phyloP scores from a whole-genome alignment of 2,113 vertebrate genomes.

The Willisornis vidua region DNA sequence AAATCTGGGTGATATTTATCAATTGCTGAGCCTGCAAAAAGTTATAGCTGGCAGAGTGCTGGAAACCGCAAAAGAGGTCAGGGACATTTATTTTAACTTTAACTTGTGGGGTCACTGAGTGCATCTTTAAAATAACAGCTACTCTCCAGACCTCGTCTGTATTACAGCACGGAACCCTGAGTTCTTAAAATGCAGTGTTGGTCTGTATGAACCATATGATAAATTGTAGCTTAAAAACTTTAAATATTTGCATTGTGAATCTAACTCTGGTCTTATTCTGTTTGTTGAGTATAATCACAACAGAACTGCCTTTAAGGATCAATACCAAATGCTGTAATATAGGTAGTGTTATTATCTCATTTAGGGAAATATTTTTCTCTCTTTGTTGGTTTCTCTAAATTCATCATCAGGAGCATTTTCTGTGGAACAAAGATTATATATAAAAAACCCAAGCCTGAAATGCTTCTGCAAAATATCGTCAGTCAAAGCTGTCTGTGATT shows the following conservation, averaged over 20 bases:
- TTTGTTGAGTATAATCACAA: background rate
- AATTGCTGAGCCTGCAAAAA: background rate
- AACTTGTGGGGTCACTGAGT: background rate
- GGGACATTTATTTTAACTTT: background rate
- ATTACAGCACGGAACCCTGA: background rate
- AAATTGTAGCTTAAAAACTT: background rate
- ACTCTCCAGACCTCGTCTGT: background rate
- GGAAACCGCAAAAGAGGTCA: background rate
- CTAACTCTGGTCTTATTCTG: background rate
- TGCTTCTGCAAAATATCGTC: background rate
- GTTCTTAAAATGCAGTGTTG: background rate
- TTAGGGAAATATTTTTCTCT: background rate
- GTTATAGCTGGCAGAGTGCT: background rate
- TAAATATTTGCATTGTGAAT: background rate
- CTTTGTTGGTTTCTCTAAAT: background rate
- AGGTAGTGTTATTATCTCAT: background rate
- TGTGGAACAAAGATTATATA: background rate
- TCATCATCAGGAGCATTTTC: background rate
- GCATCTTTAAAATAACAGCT: background rate
- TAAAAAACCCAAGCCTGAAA: background rate
- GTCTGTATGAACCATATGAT: background rate
- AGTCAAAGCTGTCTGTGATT: background rate
- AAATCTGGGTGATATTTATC: background rate
- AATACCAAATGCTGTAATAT: background rate
- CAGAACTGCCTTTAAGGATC: background rate